A percentile compares a stretch with the other conserved stretches of the same genome.
Evolutionary conservation across 2,888 invertebrate species (phyloP).

Genomic region (Microctonus aethiopoides): DNA sequence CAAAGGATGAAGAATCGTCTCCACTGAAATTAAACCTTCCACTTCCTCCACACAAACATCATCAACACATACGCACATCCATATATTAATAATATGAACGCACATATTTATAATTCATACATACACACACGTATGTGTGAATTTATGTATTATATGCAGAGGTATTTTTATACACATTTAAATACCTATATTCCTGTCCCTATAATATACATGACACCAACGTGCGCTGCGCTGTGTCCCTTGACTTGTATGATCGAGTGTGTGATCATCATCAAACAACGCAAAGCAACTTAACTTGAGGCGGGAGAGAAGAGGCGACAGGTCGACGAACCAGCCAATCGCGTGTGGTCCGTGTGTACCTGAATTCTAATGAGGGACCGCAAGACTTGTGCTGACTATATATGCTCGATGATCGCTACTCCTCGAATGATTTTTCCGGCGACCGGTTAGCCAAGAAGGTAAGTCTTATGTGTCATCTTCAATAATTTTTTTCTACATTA

Average conservation of each 20-base stretch:
- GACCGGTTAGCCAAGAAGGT: conserved; percentile 55
- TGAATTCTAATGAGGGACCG: conserved; percentile 64
- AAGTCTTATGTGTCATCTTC: conserved; percentile 45
- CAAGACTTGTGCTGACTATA: conserved; percentile 53
- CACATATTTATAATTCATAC: too few species aligned
- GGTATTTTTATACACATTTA: not conserved
- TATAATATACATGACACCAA: too few species aligned
- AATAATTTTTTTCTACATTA: not conserved
- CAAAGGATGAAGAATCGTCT: not conserved
- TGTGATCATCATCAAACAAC: conserved; percentile 4
- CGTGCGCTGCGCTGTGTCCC: conserved; percentile 34
- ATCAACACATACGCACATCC: not conserved
- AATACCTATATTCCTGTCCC: too few species aligned
- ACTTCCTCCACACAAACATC: not conserved
- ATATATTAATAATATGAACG: too few species aligned
- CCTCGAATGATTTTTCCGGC: conserved; percentile 57
- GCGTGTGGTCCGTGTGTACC: conserved; percentile 56
- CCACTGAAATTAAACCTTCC: not conserved
- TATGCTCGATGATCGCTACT: conserved; percentile 55
- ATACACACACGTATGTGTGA: too few species aligned
- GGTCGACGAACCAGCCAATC: conserved; percentile 66
- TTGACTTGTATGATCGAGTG: conserved; percentile 12
- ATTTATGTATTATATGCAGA: too few species aligned
- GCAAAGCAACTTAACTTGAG: conserved; percentile 3
- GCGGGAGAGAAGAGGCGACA: conserved; percentile 49